Evolutionary conservation across 2,797 vertebrate species (phyloP), one percentile per base, ranked within the genome.

Genomic region (Falco naumanni): DNA sequence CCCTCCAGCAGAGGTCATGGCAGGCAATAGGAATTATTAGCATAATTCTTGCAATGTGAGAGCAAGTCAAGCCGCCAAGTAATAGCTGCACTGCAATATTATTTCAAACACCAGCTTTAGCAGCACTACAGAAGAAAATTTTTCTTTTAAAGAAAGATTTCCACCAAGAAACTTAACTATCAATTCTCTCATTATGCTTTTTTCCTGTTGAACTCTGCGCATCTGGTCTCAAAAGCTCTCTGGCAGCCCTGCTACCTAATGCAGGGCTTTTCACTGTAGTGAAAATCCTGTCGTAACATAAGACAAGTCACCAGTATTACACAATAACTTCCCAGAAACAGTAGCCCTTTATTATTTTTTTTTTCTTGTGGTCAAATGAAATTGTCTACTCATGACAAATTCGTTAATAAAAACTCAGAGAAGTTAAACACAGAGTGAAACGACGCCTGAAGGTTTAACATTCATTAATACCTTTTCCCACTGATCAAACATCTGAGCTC

Each of bases 1-100:
- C 47, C 87, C 79, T 75, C 91, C 89, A 94, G 85, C 61, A 94
- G 89, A 96, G 88, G 88, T 96, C 92, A 97, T 45, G 90, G 84
- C 74, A 96, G 88, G 90, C 95, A 95, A 53, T 3, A 80, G 77
- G 79, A 96, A 92, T 97, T 95, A 97, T 77, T 76, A 94, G 75
- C 57, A 84, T 61, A 65, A 74, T 80, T 95, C 60, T 80, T 51
- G 45, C 72, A 89, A 87, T 1, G 9, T 7, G 41, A 83, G 48
- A 90, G 94, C 60, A 63, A 92, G 45, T 60, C 74, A 70, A 90
- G 47, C 54, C 71, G 61, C 74, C 90, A 94, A 90, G 69, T 48
- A 88, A 68, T 12, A 80, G 45, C 50, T 83, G 43, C 3, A 0
- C 11, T 59, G 59, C 48, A 81, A 71, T 9, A 84, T 26, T 41